phyloP scores from a whole-genome alignment of 2,888 invertebrate species.

The Mechanitis mazaeus region DNA sequence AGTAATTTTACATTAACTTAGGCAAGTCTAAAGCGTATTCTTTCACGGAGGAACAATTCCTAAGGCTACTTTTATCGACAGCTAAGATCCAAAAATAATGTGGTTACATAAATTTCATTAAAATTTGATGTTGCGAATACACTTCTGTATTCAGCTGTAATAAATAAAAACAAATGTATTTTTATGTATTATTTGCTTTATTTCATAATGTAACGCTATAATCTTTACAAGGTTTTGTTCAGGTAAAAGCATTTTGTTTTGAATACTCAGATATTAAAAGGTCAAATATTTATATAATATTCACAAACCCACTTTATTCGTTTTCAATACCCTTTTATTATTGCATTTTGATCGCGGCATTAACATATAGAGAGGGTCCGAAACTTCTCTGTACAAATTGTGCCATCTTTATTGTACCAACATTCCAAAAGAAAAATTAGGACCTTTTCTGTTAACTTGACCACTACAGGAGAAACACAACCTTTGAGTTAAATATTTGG shows the following conservation, averaged over 20 bases:
- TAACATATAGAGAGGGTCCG: slow-evolving; percentile 38
- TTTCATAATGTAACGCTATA: too few species aligned
- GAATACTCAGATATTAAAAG: background rate
- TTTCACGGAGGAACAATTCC: too few species aligned
- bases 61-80: too few species aligned
- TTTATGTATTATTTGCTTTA: too few species aligned
- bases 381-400: slow-evolving; percentile 17
- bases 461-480: slow-evolving; percentile 18
- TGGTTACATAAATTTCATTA: too few species aligned
- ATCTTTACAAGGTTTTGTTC: too few species aligned
- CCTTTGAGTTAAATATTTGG: background rate
- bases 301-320: slow-evolving; percentile 10
- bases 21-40: too few species aligned
- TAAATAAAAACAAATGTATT: too few species aligned
- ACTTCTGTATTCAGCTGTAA: too few species aligned
- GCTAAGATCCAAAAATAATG: too few species aligned
- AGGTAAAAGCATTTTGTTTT: background rate
- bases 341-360: slow-evolving; percentile 35
- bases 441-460: slow-evolving; percentile 23
- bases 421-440: slow-evolving; percentile 33
- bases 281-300: slow-evolving; percentile 3
- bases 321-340: slow-evolving; percentile 31
- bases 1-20: too few species aligned
- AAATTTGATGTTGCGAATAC: too few species aligned
- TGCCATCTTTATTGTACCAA: slow-evolving; percentile 5